Base-by-base conservation (phyloP, 2,113 vertebrate genomes). In the Rhinolophus sinicus region DNA sequence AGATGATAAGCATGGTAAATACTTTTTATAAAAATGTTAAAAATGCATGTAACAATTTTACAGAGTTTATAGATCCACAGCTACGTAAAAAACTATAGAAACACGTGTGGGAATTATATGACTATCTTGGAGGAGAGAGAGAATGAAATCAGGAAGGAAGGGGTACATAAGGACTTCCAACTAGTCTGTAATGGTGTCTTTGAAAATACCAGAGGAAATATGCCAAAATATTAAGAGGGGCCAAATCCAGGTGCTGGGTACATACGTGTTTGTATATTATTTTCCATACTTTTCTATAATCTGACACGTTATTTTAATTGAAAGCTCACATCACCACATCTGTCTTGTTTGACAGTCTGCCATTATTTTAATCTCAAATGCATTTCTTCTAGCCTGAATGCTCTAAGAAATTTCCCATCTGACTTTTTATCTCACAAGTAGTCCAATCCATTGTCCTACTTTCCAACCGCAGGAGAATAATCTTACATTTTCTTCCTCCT, bases 221-320 rank as follows among this genome's bases (percentile, higher is more conserved):
- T 3, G 40, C 24, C 40, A 1, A 18, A 1, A 18, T 1, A 2
- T 4, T 8, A 4, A 22, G 12, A 8, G 52, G 0, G 30, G 4
- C 33, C 12, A 7, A 1, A 4, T 4, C 76, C 6, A 1, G 5
- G 44, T 1, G 44, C 44, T 0, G 33, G 50, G 73, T 3, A 12
- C 52, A 4, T 2, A 8, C 19, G 21, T 5, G 52, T 56, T 15
- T 14, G 76, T 6, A 0, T 8, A 1, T 8, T 21, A 26, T 15
- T 35, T n/a, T 15, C 52, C 1, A 5, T 2, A 5, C 52, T 11
- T 18, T n/a, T 15, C 76, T 9, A n/a, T 22, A 4, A n/a, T 2
- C 52, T 8, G n/a, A 1, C 33, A n/a, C 1, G 21, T 15, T 15
- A 9, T 26, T 80, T 15, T 38, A 35, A 38, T 19, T 9, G 76